Evolutionary conservation across 2,888 invertebrate species (phyloP).

Genomic region (Heterodera filipjevi): DNA sequence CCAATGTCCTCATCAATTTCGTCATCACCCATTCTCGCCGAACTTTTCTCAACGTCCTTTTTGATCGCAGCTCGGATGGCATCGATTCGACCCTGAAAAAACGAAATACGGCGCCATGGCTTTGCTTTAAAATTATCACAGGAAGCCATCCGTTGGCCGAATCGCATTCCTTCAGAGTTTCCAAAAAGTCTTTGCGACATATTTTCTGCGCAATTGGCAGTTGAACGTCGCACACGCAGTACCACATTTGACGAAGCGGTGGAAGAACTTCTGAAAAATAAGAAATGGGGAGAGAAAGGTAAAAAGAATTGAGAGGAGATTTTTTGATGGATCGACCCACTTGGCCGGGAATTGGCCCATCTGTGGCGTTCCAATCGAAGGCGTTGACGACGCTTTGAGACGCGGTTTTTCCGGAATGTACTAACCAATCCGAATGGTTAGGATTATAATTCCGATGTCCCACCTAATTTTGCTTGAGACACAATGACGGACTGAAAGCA

Average conservation of each 20-base stretch:
- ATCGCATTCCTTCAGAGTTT: slow-evolving; percentile 33
- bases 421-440: neutral
- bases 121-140: slow-evolving; percentile 32
- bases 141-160: slow-evolving; percentile 52
- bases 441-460: too few relatives aligned
- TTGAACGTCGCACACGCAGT: slow-evolving; percentile 67
- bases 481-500: slow-evolving; percentile 77
- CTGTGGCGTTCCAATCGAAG: slow-evolving; percentile 8
- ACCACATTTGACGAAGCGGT: slow-evolving; percentile 68
- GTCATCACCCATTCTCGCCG: slow-evolving; percentile 25
- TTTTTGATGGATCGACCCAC: slow-evolving; percentile 20
- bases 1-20: neutral
- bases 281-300: neutral
- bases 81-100: slow-evolving; percentile 16
- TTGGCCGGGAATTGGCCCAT: slow-evolving; percentile 40
- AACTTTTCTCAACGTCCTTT: slow-evolving; percentile 49
- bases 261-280: slow-evolving; percentile 62
- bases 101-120: too few relatives aligned
- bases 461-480: slow-evolving; percentile 53
- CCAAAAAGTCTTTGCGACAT: slow-evolving; percentile 37
- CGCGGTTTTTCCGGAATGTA: slow-evolving; percentile 61
- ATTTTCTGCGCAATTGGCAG: slow-evolving; percentile 54
- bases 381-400: slow-evolving; percentile 43
- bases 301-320: too few relatives aligned
- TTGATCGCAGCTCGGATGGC: slow-evolving; percentile 53